Conservation (phyloP, 2,797 vertebrate species). For the Clarias fuscus region DNA sequence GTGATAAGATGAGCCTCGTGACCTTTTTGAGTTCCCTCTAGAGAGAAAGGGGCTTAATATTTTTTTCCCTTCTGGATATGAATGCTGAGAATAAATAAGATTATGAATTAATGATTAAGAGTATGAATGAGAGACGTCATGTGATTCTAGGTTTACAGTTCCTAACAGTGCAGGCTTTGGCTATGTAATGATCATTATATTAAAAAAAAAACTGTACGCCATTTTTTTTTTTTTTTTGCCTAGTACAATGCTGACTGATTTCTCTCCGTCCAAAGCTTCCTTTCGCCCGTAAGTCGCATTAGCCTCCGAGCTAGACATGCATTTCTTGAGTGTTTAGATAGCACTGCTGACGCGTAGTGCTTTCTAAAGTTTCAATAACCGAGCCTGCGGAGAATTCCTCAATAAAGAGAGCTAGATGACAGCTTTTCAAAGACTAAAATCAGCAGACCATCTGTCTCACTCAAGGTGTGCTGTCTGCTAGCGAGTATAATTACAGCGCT, state of each 20-base stretch:
- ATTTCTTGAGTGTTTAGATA: neutral
- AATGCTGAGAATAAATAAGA: neutral
- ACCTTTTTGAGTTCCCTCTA: neutral
- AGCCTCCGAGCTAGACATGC: neutral
- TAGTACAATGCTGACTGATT: neutral
- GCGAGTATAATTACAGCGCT: slow-evolving; percentile 39
- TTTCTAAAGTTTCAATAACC: slow-evolving; percentile 32
- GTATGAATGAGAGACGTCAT: too few species aligned
- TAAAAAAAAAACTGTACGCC: neutral
- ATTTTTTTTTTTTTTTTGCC: neutral
- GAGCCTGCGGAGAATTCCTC: slow-evolving; percentile 20
- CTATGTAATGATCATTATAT: neutral
- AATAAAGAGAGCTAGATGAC: slow-evolving; percentile 43
- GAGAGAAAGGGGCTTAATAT: neutral
- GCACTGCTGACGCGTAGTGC: slow-evolving; percentile 13
- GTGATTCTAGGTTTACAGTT: neutral
- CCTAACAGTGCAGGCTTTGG: neutral
- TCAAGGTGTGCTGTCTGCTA: slow-evolving; percentile 50
- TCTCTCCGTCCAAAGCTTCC: neutral
- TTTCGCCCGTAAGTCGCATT: neutral
- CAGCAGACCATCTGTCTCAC: slow-evolving; percentile 55
- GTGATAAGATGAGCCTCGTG: slow-evolving; percentile 3
- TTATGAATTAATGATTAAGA: too few species aligned
- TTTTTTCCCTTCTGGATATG: neutral
- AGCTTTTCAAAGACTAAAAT: slow-evolving; percentile 52